phyloP scores from a whole-genome alignment of 2,113 vertebrate species.

The Circaetus cinerascens region DNA sequence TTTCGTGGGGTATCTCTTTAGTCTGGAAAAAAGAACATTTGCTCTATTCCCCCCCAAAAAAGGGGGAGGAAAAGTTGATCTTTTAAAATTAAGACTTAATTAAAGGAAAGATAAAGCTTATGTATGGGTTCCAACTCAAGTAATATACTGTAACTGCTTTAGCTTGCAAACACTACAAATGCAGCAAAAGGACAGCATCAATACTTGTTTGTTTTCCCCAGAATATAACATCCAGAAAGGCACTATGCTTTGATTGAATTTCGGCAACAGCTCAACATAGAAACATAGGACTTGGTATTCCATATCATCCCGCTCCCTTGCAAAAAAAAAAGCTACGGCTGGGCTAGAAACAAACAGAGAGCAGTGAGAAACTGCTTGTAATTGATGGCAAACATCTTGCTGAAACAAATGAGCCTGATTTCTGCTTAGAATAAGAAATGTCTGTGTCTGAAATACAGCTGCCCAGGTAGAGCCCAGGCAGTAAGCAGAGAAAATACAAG shows the following conservation, averaged over 20 bases:
- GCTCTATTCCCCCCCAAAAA: neutral
- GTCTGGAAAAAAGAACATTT: neutral
- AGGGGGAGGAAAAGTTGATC: fast-evolving
- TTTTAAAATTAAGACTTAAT: neutral
- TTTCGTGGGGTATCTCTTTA: neutral
- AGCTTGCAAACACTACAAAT: neutral
- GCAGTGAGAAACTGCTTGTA: neutral
- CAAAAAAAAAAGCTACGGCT: neutral
- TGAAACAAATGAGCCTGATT: slow-evolving; percentile 21
- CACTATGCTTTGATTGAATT: neutral
- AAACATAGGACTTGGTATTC: neutral
- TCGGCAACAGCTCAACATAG: neutral
- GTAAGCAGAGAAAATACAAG: neutral
- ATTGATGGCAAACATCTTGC: neutral
- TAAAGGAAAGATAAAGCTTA: neutral
- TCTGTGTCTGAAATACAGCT: neutral
- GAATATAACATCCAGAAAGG: neutral
- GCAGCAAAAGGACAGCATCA: neutral
- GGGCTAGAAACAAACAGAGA: neutral
- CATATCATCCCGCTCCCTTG: neutral
- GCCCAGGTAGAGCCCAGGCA: neutral
- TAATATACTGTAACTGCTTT: neutral
- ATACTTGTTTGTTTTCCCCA: neutral
- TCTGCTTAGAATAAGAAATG: neutral
- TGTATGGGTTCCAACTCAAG: neutral